A percentile compares a stretch with the other conserved stretches of the same genome.
These are phyloP conservation scores for Diloba caeruleocephala DNA, from an alignment of 2,888 invertebrate species.

Conservation along the genomic window DNA sequence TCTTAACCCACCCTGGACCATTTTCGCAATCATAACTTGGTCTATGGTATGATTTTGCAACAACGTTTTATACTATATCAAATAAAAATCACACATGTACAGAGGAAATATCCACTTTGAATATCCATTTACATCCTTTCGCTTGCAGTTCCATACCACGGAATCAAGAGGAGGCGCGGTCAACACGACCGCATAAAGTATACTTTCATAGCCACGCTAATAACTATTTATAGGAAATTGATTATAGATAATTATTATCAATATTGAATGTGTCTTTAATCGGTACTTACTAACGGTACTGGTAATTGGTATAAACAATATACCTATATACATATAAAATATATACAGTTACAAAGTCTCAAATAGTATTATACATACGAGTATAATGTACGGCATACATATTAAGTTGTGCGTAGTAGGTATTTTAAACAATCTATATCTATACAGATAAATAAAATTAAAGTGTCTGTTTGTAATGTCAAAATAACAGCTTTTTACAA, in stretches of 20 bases:
- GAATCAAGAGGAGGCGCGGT: slow-evolving; percentile 13
- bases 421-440: too few relatives aligned
- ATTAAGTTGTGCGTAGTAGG: too few relatives aligned
- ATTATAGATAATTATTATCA: slow-evolving; percentile 9
- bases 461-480: too few relatives aligned
- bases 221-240: slow-evolving; percentile 17
- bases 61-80: not conserved
- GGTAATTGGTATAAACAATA: too few relatives aligned
- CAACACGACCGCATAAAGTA: not conserved
- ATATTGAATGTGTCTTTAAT: slow-evolving; percentile 20
- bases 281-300: slow-evolving; percentile 22
- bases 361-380: too few relatives aligned
- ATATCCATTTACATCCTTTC: slow-evolving; percentile 78
- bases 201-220: slow-evolving; percentile 5
- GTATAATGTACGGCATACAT: too few relatives aligned
- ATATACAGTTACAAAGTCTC: slow-evolving; percentile 18
- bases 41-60: too few relatives aligned
- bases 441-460: too few relatives aligned
- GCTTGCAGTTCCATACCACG: slow-evolving; percentile 56
- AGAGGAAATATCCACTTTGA: slow-evolving; percentile 79
- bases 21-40: too few relatives aligned
- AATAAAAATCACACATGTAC: slow-evolving; percentile 26
- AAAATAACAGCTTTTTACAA: too few relatives aligned
- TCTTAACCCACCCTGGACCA: too few relatives aligned
- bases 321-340: too few relatives aligned